phyloP scores from a whole-genome alignment of 2,888 invertebrate genomes.

The Patella pellucida region DNA sequence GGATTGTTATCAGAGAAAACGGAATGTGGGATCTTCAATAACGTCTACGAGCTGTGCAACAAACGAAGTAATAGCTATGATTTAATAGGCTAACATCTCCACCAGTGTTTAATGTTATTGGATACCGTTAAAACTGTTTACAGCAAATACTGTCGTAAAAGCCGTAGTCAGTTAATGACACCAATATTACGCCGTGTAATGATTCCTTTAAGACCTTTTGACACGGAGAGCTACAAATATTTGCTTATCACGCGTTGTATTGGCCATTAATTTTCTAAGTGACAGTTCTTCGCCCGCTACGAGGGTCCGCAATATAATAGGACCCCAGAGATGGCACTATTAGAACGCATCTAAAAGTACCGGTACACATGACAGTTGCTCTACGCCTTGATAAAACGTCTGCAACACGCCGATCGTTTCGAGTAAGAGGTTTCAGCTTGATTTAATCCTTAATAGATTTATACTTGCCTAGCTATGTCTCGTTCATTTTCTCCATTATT shows the following conservation, averaged over 20 bases:
- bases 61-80: no score
- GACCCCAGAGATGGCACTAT: slow-evolving; percentile 2
- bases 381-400: neutral
- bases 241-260: slow-evolving; percentile 5
- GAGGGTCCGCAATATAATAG: slow-evolving; percentile 7
- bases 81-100: no score
- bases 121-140: no score
- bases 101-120: no score
- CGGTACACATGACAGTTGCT: neutral
- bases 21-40: no score
- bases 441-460: slow-evolving; percentile 46
- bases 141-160: no score
- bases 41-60: no score
- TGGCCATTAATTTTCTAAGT: slow-evolving; percentile 2
- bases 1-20: no score
- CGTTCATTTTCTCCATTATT: slow-evolving; percentile 39
- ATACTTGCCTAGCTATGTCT: slow-evolving; percentile 32
- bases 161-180: no score
- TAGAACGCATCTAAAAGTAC: neutral
- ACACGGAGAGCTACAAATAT: slow-evolving; percentile 6
- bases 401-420: neutral
- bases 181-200: neutral
- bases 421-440: slow-evolving; percentile 28
- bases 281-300: neutral
- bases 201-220: slow-evolving; percentile 7